A percentile compares a stretch with the other conserved stretches of the same genome.
phyloP scores from a whole-genome alignment of 2,888 invertebrate genomes.

The Busseola fusca region DNA sequence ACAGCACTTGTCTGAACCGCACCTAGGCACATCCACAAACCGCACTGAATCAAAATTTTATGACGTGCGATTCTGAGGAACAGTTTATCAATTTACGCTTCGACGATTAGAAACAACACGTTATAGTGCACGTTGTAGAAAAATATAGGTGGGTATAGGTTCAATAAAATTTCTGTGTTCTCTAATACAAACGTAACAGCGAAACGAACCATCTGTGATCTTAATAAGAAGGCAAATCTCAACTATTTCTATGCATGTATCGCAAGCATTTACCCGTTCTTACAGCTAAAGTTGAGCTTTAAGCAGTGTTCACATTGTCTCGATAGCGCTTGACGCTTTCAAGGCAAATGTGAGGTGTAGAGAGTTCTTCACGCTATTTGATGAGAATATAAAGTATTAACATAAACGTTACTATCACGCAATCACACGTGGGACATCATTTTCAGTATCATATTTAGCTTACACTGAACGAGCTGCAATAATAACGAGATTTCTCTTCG shows the following conservation, averaged over 20 bases:
- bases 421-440: slow-evolving; percentile 63
- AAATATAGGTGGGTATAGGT: not conserved
- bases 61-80: too few relatives aligned
- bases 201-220: slow-evolving; percentile 22
- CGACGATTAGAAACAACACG: too few relatives aligned
- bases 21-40: too few relatives aligned
- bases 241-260: slow-evolving; percentile 55
- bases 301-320: slow-evolving; percentile 31
- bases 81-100: too few relatives aligned
- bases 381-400: slow-evolving; percentile 58
- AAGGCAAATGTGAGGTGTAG: slow-evolving; percentile 31
- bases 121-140: not conserved
- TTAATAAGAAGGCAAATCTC: slow-evolving; percentile 48
- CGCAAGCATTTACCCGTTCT: slow-evolving; percentile 35
- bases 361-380: slow-evolving; percentile 49
- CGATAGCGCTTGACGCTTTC: slow-evolving; percentile 32
- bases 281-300: slow-evolving; percentile 29
- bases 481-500: slow-evolving; percentile 72
- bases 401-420: slow-evolving; percentile 63
- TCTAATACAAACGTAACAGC: slow-evolving; percentile 17
- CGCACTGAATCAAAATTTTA: too few relatives aligned
- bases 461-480: slow-evolving; percentile 69
- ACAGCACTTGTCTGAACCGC: too few relatives aligned
- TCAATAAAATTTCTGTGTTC: not conserved
- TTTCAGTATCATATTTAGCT: slow-evolving; percentile 69